A percentile compares a stretch with the other conserved stretches of the same genome.
Conservation (phyloP, 2,797 vertebrate genomes). For the Sphenodon punctatus region DNA sequence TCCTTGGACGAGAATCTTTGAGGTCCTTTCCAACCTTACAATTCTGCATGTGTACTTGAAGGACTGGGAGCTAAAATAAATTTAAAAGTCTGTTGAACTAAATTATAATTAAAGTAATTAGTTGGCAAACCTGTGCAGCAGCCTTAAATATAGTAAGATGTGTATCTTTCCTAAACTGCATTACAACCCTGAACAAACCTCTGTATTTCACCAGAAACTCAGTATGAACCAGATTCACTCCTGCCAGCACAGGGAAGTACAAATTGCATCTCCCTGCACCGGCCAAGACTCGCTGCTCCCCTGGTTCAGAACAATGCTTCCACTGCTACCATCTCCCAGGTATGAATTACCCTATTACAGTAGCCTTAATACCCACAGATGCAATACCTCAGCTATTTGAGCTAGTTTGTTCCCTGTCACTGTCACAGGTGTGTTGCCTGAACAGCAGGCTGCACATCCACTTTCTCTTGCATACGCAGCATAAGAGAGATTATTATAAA, state of each 20-base stretch:
- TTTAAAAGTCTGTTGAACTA: no score
- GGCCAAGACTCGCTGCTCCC: not conserved
- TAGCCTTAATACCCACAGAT: no score
- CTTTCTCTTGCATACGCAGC: not conserved
- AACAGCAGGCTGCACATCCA: not conserved
- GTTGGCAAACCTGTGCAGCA: no score
- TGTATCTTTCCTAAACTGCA: not conserved
- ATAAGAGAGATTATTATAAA: not conserved
- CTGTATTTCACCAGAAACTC: not conserved
- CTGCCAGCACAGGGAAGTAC: not conserved
- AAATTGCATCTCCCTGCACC: not conserved
- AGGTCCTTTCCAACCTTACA: no score
- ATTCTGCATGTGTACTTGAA: no score
- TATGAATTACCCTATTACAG: no score
- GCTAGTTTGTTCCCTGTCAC: not conserved
- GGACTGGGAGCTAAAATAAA: no score
- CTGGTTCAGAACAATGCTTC: no score
- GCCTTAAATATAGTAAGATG: not conserved
- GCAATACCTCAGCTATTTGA: no score
- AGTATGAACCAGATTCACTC: not conserved
- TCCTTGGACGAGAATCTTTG: no score
- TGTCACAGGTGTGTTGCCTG: not conserved
- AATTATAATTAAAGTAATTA: no score
- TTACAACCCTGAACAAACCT: not conserved
- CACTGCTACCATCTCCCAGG: not conserved